phyloP scores from a whole-genome alignment of 2,797 vertebrate species.

The Poecilia picta region DNA sequence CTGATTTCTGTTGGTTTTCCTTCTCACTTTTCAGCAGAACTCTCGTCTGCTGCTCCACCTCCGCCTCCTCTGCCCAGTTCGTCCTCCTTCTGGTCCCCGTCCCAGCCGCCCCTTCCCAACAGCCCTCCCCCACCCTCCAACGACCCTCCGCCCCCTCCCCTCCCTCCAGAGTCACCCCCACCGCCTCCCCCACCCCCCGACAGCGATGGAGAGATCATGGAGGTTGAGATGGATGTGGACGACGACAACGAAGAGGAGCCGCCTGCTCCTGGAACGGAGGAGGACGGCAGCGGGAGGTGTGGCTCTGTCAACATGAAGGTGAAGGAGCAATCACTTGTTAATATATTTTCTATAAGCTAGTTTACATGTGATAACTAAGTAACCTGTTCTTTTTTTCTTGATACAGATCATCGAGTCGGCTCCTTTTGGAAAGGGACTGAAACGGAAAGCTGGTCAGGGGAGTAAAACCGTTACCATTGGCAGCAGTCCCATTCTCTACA shows the following conservation, averaged over 20 bases:
- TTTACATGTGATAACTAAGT: not conserved
- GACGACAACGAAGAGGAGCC: conserved; percentile 92
- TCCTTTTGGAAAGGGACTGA: conserved; percentile 82
- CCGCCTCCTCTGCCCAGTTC: conserved; percentile 80
- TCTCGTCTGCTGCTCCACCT: conserved; percentile 35
- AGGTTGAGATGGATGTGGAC: conserved; percentile 99
- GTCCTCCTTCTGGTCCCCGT: conserved; percentile 73
- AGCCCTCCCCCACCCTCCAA: conserved; percentile 84
- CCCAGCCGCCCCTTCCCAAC: conserved; percentile 81
- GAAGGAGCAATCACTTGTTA: not conserved
- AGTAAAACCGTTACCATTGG: conserved; percentile 90
- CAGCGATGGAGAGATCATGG: conserved; percentile 92
- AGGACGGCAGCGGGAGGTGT: conserved; percentile 78
- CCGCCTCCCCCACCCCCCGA: conserved; percentile 85
- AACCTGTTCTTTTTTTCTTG: conserved; percentile 16
- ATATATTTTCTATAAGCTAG: not conserved
- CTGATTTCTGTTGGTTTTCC: not conserved
- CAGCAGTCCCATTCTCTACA: conserved; percentile 93
- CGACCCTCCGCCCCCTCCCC: conserved; percentile 88
- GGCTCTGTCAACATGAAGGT: conserved; percentile 81
- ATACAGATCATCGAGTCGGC: conserved; percentile 74
- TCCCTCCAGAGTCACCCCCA: conserved; percentile 80
- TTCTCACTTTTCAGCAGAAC: conserved; percentile 37
- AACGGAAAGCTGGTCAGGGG: conserved; percentile 86
- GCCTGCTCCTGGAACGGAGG: conserved; percentile 95